Evolutionary conservation across 2,797 vertebrate species (phyloP).

Genomic region (Sus cebifrons): DNA sequence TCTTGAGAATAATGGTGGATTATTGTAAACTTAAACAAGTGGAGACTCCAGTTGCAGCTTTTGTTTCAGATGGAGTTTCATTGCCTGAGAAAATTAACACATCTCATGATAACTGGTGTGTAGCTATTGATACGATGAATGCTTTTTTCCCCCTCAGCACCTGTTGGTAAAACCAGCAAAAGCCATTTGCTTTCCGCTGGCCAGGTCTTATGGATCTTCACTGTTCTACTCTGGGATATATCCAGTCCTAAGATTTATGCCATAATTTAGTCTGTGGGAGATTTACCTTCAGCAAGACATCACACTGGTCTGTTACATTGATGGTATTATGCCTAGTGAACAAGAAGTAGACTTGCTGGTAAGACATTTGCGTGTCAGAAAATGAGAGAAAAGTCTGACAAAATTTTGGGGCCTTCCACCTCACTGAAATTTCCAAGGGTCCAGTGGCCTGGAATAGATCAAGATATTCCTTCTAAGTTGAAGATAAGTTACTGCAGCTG

Average conservation of each 20-base stretch:
- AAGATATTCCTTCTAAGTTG: background rate
- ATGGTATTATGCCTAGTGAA: background rate
- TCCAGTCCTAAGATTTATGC: background rate
- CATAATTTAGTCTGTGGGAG: background rate
- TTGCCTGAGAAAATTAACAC: background rate
- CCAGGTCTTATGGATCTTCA: background rate
- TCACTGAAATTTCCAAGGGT: background rate
- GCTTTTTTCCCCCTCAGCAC: background rate
- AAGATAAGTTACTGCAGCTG: background rate
- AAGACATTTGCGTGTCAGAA: background rate
- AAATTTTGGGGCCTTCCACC: background rate
- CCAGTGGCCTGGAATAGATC: background rate
- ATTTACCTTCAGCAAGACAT: background rate
- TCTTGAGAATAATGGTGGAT: background rate
- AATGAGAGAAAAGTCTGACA: background rate
- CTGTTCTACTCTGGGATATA: background rate
- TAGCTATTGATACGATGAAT: background rate
- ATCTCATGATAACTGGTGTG: background rate
- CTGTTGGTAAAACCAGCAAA: background rate
- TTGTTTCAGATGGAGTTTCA: background rate
- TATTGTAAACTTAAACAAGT: background rate
- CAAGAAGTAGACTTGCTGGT: background rate
- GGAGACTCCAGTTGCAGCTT: background rate
- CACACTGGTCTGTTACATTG: background rate
- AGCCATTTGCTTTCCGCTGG: conserved; percentile 12